A percentile compares a stretch with the other conserved stretches of the same genome.
Evolutionary conservation across 2,797 vertebrate species (phyloP).

Genomic region (Microchirus variegatus): DNA sequence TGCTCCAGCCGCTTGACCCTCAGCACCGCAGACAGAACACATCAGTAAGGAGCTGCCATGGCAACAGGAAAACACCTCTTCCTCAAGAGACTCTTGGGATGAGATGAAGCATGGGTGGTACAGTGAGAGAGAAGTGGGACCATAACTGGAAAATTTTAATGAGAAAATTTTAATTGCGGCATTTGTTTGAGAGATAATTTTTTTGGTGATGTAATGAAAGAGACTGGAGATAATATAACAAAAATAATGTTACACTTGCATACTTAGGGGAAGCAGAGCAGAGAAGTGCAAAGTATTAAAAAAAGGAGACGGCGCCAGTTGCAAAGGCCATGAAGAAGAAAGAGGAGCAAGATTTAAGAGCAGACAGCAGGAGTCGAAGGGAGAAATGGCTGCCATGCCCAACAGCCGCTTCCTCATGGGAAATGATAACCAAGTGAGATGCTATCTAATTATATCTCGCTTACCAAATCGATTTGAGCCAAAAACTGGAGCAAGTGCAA

Average conservation of each 20-base stretch:
- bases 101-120: conserved; percentile 2
- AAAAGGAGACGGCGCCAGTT: conserved; percentile 10
- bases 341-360: conserved; percentile 31
- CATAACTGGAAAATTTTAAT: conserved; percentile 39
- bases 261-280: conserved; percentile 7
- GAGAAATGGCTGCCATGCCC: conserved; percentile 32
- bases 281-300: conserved; percentile 2
- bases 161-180: conserved; percentile 51
- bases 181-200: conserved; percentile 54
- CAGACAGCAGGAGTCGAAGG: conserved; percentile 25
- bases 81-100: not conserved
- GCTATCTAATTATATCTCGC: conserved; percentile 73
- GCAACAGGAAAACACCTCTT: conserved; percentile 57
- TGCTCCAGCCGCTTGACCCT: conserved; percentile 47
- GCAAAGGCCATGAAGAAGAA: conserved; percentile 30
- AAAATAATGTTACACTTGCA: conserved; percentile 31
- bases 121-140: conserved; percentile 15
- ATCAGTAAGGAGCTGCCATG: conserved; percentile 54
- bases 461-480: conserved; percentile 73
- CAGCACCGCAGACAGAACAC: conserved; percentile 30
- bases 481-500: conserved; percentile 69
- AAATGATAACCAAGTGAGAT: conserved; percentile 63
- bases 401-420: conserved; percentile 38
- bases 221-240: conserved; percentile 20
- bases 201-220: conserved; percentile 31